Evolutionary conservation across 2,888 invertebrate species (phyloP), one percentile per base, ranked within the genome.

Genomic region (Oligia strigilis): DNA sequence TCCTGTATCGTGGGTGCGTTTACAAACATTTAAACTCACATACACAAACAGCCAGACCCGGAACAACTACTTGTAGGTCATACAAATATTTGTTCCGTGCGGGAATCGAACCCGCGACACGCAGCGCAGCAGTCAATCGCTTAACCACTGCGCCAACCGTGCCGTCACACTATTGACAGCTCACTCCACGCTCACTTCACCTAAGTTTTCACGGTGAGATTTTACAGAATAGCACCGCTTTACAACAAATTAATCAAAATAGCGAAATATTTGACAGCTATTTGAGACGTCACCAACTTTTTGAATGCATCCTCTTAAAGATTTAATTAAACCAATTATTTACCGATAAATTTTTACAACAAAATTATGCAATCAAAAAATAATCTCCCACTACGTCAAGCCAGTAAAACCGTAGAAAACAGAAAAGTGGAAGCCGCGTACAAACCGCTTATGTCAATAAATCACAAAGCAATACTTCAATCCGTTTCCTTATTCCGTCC

Each of bases 401-500:
- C 8, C 40, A 60, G 60, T n/a, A 70, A 69, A 72, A 86, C 77
- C 19, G n/a, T 69, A 84, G 76, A 75, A 85, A 84, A 81, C 70
- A 75, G 75, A 79, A 83, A 81, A 76, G 65, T 76, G 70, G 82
- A 82, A 86, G 86, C 74, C 46, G 66, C 83, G n/a, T 71, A 83
- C 88, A 91, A 92, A 93, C 93, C 92, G 92, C 92, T 89, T 88
- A 89, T 88, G 91, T 88, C 93, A 91, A 94, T 94, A 94, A 94
- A 94, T 93, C 92, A 92, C 87, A 91, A 90, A 74, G 84, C 85
- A 89, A 89, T 87, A 88, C 89, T 76, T 89, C 89, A 89, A 88
- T 92, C 89, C 86, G 91, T 93, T 95, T 96, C 96, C 95, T 95
- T 94, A 94, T 95, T 94, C 91, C 90, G 87, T 88, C 87, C 91